Evolutionary conservation across 2,113 vertebrate species (phyloP), one percentile per base, ranked within the genome.

Genomic region (Lophius piscatorius): DNA sequence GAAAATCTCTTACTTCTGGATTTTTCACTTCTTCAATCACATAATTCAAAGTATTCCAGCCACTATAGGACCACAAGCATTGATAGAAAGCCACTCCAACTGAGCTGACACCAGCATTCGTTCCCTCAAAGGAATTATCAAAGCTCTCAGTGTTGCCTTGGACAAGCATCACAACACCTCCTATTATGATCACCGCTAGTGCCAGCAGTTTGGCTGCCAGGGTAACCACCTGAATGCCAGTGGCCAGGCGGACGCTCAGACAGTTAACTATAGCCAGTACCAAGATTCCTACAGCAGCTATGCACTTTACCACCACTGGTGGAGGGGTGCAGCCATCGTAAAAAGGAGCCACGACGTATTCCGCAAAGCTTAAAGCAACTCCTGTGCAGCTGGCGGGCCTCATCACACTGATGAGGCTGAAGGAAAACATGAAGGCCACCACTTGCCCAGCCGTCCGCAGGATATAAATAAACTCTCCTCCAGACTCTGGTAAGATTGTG

Each of bases 381-480:
- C 88, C 94, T 6, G 92, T 86, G 11, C 90, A 87, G 21, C 92
- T 23, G 9, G 91, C 89, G 1, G 92, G 93, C 54, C 91, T 92
- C 72, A 93, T 84, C 60, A 95, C 85, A 5, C 90, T 65, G 22
- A 93, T 69, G 17, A 83, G 92, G 14, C 69, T 91, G 44, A 93
- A 93, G 38, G 86, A 82, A 0, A 90, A 93, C 63, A 93, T 67
- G 42, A 96, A 96, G 45, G 93, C 92, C 28, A 92, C 83, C 41
- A 92, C 68, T 48, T 88, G 85, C 38, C 94, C 93, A 21, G 89
- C 89, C 21, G 81, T 94, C 52, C 84, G 67, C 59, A 94, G 79
- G 40, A 95, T 91, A 76, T 94, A 97, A 63, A 94, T 85, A 22
- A 93, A 96, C 6, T 96, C 93, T 10, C 82, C 94, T 11, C 94